Evolutionary conservation across 2,113 vertebrate species (phyloP).

Genomic region (Anthoscopus minutus): DNA sequence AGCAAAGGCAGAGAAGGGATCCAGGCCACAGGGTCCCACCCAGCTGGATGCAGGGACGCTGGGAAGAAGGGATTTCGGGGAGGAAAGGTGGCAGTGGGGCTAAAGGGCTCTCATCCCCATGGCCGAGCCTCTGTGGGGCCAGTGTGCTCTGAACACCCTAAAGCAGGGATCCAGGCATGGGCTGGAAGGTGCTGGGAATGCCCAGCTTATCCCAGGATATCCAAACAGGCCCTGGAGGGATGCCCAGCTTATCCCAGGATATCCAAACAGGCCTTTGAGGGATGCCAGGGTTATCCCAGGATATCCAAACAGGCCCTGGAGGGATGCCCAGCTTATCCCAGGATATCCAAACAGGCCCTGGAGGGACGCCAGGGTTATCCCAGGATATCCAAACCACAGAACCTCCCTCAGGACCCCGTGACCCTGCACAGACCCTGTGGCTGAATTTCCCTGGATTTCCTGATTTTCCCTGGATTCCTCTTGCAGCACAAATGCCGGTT

Average conservation of each 20-base stretch:
- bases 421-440: background rate
- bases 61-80: background rate
- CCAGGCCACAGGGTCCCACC: background rate
- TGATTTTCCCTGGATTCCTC: background rate
- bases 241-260: background rate
- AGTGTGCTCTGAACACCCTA: background rate
- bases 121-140: background rate
- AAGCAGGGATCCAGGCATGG: rapidly evolving
- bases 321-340: background rate
- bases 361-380: background rate
- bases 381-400: background rate
- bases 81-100: background rate
- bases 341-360: too few species aligned
- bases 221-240: rapidly evolving
- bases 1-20: background rate
- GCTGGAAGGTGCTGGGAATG: background rate
- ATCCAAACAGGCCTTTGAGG: too few species aligned
- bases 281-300: too few species aligned
- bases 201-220: background rate
- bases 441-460: background rate
- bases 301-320: too few species aligned
- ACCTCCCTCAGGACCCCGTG: rapidly evolving
- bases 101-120: background rate
- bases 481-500: background rate
- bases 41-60: background rate